A percentile compares a stretch with the other conserved stretches of the same genome.
Conservation (phyloP, 2,888 invertebrate species). For the Abrostola triplasia region DNA sequence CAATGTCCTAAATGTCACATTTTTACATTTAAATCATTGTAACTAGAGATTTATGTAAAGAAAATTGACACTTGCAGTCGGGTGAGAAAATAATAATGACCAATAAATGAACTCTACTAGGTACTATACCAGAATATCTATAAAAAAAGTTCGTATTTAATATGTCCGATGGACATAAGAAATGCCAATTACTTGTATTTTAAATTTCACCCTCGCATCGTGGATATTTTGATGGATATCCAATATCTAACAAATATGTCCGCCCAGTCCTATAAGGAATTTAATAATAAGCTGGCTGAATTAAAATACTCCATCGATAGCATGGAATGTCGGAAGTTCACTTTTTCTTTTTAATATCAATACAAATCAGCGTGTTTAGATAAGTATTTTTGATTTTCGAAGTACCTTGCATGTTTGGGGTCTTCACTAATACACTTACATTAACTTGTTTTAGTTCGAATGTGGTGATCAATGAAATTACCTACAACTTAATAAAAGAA, state of each 20-base stretch:
- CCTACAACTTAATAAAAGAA: too few species aligned
- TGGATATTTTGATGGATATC: constrained; percentile 49
- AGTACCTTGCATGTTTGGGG: not conserved
- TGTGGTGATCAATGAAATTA: too few species aligned
- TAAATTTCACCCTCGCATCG: constrained; percentile 45
- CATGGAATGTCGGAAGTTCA: constrained; percentile 46
- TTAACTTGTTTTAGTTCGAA: too few species aligned
- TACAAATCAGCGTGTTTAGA: constrained; percentile 1
- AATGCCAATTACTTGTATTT: constrained; percentile 54
- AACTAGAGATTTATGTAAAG: too few species aligned
- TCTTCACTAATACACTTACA: too few species aligned
- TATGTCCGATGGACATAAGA: constrained; percentile 20
- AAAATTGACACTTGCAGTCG: too few species aligned
- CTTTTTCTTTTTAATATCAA: constrained; percentile 21
- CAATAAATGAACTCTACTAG: too few species aligned
- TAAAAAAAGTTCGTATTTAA: not conserved
- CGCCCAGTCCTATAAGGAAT: constrained; percentile 64
- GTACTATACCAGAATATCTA: not conserved
- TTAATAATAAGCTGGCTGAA: constrained; percentile 72
- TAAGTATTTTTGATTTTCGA: not conserved
- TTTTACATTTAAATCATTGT: too few species aligned
- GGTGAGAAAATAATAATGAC: too few species aligned
- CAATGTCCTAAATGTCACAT: too few species aligned
- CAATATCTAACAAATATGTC: constrained; percentile 63
- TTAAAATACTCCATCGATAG: constrained; percentile 62